Conservation (phyloP, 1,140 invertebrate genomes). For the Pogonomyrmex barbatus region DNA sequence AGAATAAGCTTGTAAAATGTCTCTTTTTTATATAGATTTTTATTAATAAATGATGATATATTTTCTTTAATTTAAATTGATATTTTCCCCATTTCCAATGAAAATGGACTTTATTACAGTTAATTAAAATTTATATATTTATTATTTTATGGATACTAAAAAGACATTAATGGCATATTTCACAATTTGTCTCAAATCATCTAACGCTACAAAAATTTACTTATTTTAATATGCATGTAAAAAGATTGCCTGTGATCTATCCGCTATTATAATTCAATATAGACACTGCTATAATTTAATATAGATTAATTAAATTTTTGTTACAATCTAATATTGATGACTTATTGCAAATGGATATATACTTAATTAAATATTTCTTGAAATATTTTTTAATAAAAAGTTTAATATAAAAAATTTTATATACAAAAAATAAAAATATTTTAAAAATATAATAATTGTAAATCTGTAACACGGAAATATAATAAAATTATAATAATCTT, state of each 20-base stretch:
- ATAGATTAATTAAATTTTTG: background rate
- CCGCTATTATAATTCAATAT: background rate
- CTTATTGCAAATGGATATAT: background rate
- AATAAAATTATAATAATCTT: background rate
- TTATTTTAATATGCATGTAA: background rate
- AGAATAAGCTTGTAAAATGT: background rate
- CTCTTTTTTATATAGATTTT: background rate
- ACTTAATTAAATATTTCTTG: background rate
- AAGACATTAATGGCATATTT: slow-evolving; percentile 3
- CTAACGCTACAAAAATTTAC: background rate
- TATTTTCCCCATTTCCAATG: background rate
- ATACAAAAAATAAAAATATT: background rate
- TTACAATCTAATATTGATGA: background rate
- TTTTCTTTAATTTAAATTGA: background rate
- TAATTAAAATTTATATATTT: slow-evolving; percentile 35
- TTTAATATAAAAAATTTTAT: background rate
- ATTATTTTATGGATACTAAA: background rate
- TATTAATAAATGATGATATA: background rate
- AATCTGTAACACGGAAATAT: background rate
- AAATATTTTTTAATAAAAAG: background rate
- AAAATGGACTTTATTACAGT: background rate
- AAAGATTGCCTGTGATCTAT: background rate
- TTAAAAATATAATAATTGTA: background rate
- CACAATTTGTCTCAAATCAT: background rate
- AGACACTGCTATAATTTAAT: background rate